phyloP scores from a whole-genome alignment of 2,797 vertebrate species.

The Parauchenoglanis punctatus region DNA sequence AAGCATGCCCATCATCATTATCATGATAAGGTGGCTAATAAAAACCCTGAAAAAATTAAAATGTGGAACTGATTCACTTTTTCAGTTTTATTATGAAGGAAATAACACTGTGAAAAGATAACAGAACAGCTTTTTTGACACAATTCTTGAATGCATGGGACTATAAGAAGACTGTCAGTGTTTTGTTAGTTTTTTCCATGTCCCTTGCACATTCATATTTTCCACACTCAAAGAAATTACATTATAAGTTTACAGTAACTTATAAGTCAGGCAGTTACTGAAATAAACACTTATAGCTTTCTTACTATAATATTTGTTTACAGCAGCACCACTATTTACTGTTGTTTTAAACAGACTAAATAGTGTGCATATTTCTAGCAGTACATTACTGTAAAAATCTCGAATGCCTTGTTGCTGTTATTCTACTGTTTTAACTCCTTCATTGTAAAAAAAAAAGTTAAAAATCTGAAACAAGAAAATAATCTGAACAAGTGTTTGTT shows the following conservation, averaged over 20 bases:
- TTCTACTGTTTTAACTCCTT: background rate
- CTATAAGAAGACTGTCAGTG: background rate
- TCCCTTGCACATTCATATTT: background rate
- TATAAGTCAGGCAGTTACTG: background rate
- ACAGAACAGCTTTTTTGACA: background rate
- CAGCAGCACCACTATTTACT: background rate
- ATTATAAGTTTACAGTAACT: background rate
- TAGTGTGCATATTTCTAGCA: background rate
- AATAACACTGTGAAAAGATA: background rate
- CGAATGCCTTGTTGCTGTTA: background rate
- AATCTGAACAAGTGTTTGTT: too few species aligned
- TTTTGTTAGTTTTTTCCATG: background rate
- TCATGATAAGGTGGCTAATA: background rate
- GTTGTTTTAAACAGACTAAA: background rate
- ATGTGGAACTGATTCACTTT: background rate
- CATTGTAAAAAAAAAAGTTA: background rate
- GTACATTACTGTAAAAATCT: background rate
- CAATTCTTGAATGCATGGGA: background rate
- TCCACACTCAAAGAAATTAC: background rate
- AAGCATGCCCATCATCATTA: background rate
- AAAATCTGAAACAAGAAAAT: too few species aligned
- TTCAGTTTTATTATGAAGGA: background rate
- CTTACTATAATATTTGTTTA: background rate
- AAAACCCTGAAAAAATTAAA: background rate
- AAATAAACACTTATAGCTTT: background rate